Conservation (phyloP, 2,888 invertebrate genomes). For the Mechanitis mazaeus region DNA sequence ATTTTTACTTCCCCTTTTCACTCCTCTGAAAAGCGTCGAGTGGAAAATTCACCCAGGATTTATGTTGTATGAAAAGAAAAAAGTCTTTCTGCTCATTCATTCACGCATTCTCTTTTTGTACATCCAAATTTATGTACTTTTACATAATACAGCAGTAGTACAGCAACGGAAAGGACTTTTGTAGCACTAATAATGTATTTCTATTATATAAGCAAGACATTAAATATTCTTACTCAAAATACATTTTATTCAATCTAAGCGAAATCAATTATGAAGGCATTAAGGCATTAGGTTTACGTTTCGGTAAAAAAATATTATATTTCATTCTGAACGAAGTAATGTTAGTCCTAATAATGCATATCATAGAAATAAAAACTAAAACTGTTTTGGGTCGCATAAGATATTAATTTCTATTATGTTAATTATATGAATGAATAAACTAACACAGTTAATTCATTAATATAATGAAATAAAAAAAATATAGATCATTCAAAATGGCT, state of each 20-base stretch:
- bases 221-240: too few relatives aligned
- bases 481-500: too few relatives aligned
- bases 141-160: conserved; percentile 1
- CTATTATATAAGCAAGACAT: too few relatives aligned
- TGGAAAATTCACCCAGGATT: conserved; percentile 34
- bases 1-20: conserved; percentile 34
- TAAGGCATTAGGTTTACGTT: too few relatives aligned
- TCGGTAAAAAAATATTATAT: not conserved
- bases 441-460: too few relatives aligned
- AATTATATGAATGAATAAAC: too few relatives aligned
- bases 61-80: conserved; percentile 37
- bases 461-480: too few relatives aligned
- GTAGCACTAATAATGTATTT: not conserved
- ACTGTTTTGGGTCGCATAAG: too few relatives aligned
- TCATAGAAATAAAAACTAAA: too few relatives aligned
- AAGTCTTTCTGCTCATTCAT: conserved; percentile 30
- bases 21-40: conserved; percentile 35
- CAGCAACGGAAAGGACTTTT: not conserved
- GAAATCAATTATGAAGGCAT: conserved; percentile 2
- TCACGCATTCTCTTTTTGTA: conserved; percentile 21
- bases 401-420: too few relatives aligned
- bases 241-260: not conserved
- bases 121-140: conserved; percentile 7
- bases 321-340: not conserved
- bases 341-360: too few relatives aligned